Conservation (phyloP, 1,140 invertebrate genomes). For the Lepidurus couesii region DNA sequence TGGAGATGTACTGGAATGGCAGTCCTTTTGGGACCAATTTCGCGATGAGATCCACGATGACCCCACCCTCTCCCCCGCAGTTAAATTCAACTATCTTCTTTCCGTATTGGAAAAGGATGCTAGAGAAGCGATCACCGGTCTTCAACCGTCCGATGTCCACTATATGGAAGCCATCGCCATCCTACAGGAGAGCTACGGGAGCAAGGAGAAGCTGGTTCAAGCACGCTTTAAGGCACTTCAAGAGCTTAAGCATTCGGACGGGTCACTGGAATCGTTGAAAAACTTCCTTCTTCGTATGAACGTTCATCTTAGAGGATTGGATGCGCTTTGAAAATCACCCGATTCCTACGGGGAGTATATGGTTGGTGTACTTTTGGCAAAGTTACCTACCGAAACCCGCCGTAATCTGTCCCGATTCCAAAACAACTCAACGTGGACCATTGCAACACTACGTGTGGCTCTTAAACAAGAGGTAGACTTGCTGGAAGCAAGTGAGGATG, state of each 20-base stretch:
- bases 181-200: slow-evolving; percentile 22
- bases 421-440: no score
- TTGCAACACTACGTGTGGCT: no score
- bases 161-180: neutral
- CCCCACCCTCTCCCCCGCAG: no score
- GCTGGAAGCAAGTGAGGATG: no score
- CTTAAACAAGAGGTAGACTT: no score
- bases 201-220: slow-evolving; percentile 12
- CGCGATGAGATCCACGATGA: no score
- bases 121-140: neutral
- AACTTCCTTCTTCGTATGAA: slow-evolving; percentile 13
- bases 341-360: slow-evolving; percentile 24
- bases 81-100: no score
- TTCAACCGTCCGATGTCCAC: slow-evolving; percentile 20
- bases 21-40: no score
- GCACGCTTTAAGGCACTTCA: slow-evolving; percentile 19
- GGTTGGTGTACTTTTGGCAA: slow-evolving; percentile 27
- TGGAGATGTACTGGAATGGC: no score
- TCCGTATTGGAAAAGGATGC: no score
- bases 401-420: neutral
- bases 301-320: neutral
- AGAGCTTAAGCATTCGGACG: neutral
- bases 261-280: neutral
- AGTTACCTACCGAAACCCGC: neutral
- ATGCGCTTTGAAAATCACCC: slow-evolving; percentile 11